Base-by-base conservation (phyloP, 2,888 invertebrate genomes). In the Stenolophus ochropezus region DNA sequence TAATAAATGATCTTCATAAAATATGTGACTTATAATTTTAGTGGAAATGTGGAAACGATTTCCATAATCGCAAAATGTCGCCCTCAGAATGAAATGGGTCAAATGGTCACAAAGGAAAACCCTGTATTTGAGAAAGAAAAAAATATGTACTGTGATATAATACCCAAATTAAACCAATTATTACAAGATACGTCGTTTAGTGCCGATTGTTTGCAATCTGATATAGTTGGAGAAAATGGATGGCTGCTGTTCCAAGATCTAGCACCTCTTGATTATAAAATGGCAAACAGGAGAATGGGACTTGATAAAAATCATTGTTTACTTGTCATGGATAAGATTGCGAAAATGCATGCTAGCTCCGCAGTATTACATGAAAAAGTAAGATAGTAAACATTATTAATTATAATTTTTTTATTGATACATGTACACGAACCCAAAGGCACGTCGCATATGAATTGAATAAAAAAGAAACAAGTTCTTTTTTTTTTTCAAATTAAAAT, bases 331-430 rank as follows among this genome's bases (percentile, higher is more conserved):
- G 87, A 88, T 80, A 91, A 91, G 85, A 85, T 92, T 85, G 92
- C 91, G 1, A 89, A 88, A 84, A 91, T 91, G 84, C 92, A 92
- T 85, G 92, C 92, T 8, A 89, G 90, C 14, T 92, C 92, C 0
- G 89, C 92, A 82, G 88, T 91, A 42, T 85, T 92, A 82, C 89
- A 88, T 69, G 89, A 91, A 84, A 91, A 91, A 89, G 92, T 92
- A 86, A 85, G 85, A 83, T 20, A 21, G 47, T 61, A 61, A 58
- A 76, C 49, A 18, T n/a, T n/a, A n/a, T n/a, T n/a, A n/a, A n/a
- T n/a, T n/a, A n/a, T n/a, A n/a, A n/a, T n/a, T n/a, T n/a, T n/a
- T n/a, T n/a, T n/a, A n/a, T n/a, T n/a, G n/a, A n/a, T n/a, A n/a
- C n/a, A n/a, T n/a, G n/a, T n/a, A n/a, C n/a, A n/a, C n/a, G n/a